Conservation (phyloP, 2,797 vertebrate species). For the Protosalanx chinensis region DNA sequence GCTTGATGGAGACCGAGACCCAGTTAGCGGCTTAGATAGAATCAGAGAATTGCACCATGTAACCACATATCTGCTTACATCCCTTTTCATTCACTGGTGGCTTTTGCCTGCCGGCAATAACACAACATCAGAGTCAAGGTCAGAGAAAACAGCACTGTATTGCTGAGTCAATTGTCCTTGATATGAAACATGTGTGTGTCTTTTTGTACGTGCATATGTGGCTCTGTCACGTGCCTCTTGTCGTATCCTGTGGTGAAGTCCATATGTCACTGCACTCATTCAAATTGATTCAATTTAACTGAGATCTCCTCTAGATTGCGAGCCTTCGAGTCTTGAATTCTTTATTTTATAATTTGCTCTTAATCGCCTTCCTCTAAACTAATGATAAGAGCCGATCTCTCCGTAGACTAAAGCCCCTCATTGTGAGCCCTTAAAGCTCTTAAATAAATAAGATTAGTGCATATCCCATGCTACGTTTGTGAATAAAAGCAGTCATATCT, state of each 20-base stretch:
- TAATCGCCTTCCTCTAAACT: conserved; percentile 48
- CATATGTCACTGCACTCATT: conserved; percentile 33
- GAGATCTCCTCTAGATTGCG: conserved; percentile 57
- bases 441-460: conserved; percentile 67
- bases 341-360: conserved; percentile 62
- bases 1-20: not conserved
- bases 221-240: conserved; percentile 7
- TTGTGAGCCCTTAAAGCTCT: conserved; percentile 59
- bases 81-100: not conserved
- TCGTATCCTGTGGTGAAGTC: conserved; percentile 24
- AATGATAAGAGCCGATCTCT: conserved; percentile 51
- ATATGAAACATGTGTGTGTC: conserved; percentile 11
- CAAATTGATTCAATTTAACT: conserved; percentile 51
- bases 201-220: conserved; percentile 11
- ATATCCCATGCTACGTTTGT: conserved; percentile 50
- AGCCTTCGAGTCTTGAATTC: conserved; percentile 45
- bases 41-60: conserved; percentile 1
- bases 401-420: conserved; percentile 47
- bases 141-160: not conserved
- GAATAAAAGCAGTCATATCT: conserved; percentile 46
- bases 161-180: conserved; percentile 7
- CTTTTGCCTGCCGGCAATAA: not conserved
- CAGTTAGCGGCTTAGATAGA: conserved; percentile 2
- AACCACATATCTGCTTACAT: not conserved
- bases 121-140: not conserved